These are phyloP conservation scores for Stenodema calcarata DNA, from an alignment of 2,888 invertebrate species.

Conservation along the genomic window DNA sequence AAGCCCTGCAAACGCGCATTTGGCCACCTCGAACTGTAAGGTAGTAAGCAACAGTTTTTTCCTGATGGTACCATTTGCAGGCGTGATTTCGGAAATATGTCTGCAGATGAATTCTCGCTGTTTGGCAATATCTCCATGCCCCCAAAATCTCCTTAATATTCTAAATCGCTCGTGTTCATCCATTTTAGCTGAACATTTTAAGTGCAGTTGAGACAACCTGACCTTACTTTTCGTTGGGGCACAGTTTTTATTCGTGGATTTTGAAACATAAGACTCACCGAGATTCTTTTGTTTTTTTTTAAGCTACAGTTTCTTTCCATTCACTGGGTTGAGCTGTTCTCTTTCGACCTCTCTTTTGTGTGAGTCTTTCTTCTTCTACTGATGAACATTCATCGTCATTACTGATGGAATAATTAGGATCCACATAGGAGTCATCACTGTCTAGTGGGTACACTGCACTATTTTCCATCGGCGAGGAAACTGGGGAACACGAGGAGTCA, in stretches of 20 bases:
- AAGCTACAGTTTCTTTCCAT: constrained; percentile 1
- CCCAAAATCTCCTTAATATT: neutral
- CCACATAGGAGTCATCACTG: no score
- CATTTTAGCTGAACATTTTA: neutral
- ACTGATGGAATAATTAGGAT: no score
- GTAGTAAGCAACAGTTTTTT: neutral
- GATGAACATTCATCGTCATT: no score
- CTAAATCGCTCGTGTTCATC: neutral
- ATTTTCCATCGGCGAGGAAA: no score
- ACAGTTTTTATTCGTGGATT: neutral
- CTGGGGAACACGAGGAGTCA: no score
- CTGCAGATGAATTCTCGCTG: neutral
- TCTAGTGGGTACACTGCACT: no score
- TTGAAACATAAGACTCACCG: neutral
- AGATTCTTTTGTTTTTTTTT: neutral
- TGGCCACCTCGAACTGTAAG: neutral
- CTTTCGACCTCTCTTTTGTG: constrained; percentile 14
- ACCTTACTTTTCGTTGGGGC: neutral
- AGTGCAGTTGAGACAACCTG: neutral
- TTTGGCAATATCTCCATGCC: neutral
- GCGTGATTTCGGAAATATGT: neutral
- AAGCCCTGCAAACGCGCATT: neutral
- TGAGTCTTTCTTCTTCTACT: no score
- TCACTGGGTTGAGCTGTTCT: neutral
- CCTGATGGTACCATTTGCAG: neutral